Conservation (phyloP, 2,797 vertebrate genomes). For the Balearica regulorum region DNA sequence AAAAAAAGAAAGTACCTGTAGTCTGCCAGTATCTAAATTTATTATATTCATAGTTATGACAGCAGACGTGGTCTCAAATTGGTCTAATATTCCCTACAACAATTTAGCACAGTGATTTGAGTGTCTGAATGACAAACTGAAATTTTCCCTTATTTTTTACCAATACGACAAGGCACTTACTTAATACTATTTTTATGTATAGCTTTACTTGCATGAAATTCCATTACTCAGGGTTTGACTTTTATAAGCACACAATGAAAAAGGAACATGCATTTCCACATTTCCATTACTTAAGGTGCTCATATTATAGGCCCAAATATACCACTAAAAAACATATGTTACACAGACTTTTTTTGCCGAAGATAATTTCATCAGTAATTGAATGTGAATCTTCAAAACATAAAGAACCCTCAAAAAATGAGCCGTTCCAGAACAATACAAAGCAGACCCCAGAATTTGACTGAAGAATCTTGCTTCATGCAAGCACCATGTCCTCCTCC, state of each 20-base stretch:
- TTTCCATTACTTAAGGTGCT: background rate
- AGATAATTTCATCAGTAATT: background rate
- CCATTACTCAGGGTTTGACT: conserved; percentile 9
- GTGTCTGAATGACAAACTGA: background rate
- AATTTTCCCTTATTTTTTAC: background rate
- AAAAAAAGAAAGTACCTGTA: background rate
- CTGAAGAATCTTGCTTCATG: background rate
- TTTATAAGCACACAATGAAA: background rate
- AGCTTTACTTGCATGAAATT: background rate
- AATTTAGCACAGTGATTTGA: background rate
- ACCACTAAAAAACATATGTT: background rate
- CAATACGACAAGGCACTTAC: background rate
- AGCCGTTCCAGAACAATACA: background rate
- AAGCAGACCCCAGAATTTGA: background rate
- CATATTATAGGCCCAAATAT: background rate
- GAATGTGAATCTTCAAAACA: background rate
- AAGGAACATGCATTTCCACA: background rate
- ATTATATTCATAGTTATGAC: background rate
- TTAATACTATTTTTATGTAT: background rate
- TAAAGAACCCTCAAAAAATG: background rate
- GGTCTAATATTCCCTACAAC: background rate
- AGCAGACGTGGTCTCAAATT: background rate
- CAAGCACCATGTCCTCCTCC: background rate
- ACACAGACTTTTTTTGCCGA: background rate
- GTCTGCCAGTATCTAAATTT: background rate